phyloP scores from a whole-genome alignment of 2,113 vertebrate genomes.

The Nycticebus coucang region DNA sequence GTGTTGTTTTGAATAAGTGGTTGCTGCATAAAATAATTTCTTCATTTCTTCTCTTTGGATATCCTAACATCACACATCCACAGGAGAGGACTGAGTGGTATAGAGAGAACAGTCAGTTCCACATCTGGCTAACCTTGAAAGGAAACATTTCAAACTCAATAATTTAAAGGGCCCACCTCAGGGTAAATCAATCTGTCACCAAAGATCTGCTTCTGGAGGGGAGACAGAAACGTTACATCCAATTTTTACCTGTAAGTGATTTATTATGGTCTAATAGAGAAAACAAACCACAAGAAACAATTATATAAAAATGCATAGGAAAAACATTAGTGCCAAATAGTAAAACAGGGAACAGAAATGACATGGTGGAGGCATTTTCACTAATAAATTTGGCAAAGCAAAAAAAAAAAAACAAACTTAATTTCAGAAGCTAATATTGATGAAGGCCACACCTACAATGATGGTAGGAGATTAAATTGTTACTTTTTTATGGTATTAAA shows the following conservation, averaged over 20 bases:
- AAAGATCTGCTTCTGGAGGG: background rate
- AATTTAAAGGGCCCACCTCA: background rate
- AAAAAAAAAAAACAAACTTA: background rate
- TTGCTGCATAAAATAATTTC: background rate
- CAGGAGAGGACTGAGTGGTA: background rate
- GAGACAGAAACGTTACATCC: background rate
- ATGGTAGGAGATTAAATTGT: background rate
- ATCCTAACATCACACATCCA: background rate
- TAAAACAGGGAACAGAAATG: background rate
- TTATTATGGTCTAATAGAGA: background rate
- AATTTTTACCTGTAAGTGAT: background rate
- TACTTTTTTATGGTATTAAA: background rate
- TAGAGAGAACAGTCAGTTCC: background rate
- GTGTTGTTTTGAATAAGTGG: background rate
- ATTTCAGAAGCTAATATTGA: background rate
- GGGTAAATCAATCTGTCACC: background rate
- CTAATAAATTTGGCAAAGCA: background rate
- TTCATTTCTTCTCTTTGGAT: background rate
- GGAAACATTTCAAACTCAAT: background rate
- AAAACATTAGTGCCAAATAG: background rate
- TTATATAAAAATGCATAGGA: background rate
- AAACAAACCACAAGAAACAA: background rate
- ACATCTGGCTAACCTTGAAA: background rate
- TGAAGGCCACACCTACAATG: background rate
- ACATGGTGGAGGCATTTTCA: background rate